Evolutionary conservation across 2,113 vertebrate genomes (phyloP).

Genomic region (Ploceus nigricollis): DNA sequence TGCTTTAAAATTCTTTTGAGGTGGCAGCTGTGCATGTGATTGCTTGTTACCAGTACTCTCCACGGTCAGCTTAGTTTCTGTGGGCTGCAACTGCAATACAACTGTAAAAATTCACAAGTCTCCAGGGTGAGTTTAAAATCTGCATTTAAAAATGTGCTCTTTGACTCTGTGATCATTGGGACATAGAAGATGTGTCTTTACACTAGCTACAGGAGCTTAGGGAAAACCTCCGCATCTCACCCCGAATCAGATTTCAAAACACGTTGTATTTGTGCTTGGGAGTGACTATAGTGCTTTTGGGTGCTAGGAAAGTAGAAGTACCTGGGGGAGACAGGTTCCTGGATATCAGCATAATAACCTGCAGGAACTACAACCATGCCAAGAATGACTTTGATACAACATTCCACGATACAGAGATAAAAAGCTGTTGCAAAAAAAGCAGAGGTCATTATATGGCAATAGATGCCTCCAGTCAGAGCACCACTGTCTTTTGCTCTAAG

Average conservation of each 20-base stretch:
- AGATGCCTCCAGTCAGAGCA: background rate
- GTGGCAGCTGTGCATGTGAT: background rate
- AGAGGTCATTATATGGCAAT: background rate
- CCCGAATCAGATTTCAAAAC: background rate
- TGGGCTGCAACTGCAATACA: background rate
- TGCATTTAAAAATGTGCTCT: accelerated
- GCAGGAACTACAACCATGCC: background rate
- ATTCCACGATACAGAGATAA: background rate
- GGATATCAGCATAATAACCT: background rate
- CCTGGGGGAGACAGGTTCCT: background rate
- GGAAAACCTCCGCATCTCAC: background rate
- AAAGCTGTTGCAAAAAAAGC: background rate
- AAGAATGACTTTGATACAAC: background rate
- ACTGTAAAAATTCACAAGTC: background rate
- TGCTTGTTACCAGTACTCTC: background rate
- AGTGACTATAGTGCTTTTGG: background rate
- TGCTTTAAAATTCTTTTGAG: background rate
- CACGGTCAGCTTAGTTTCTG: background rate
- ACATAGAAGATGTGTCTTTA: background rate
- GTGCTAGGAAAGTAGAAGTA: background rate
- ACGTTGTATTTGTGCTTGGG: background rate
- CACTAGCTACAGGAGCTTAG: background rate
- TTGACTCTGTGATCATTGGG: background rate
- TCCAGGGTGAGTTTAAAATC: background rate
- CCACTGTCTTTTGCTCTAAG: background rate